These are phyloP conservation scores for Cassiopea andromeda DNA, from an alignment of 30 jellyfish, hydroid and myxozoan genomes.

Conservation along the genomic window DNA sequence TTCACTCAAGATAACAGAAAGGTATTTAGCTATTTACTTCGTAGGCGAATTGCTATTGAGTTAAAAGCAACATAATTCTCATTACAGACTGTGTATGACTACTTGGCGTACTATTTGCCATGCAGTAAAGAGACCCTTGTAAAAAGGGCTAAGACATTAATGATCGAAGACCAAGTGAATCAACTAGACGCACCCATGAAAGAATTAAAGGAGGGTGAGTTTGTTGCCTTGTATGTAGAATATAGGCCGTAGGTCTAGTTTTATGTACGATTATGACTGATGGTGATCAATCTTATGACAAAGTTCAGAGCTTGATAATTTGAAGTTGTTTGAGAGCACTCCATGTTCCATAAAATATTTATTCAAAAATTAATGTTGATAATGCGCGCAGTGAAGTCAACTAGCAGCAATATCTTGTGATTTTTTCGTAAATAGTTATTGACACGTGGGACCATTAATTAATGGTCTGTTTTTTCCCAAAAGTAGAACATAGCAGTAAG, in stretches of 20 bases:
- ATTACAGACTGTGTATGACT: conserved; percentile 82
- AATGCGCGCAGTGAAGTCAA: too few species aligned
- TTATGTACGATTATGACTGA: not conserved
- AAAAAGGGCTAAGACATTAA: conserved; percentile 84
- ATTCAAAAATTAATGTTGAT: too few species aligned
- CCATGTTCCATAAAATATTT: too few species aligned
- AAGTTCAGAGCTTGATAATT: too few species aligned
- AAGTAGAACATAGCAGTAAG: too few species aligned
- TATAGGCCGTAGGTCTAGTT: not conserved
- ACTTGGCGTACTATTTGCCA: conserved; percentile 86
- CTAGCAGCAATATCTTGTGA: too few species aligned
- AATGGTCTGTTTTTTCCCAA: too few species aligned
- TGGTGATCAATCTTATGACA: not conserved
- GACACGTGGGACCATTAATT: too few species aligned
- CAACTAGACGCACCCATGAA: conserved; percentile 89
- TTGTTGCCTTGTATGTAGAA: not conserved
- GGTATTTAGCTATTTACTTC: too few species aligned
- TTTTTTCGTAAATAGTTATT: too few species aligned
- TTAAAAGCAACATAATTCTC: not conserved
- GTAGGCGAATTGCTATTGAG: not conserved
- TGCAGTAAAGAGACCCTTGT: conserved; percentile 94
- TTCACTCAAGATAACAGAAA: too few species aligned
- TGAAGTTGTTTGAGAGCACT: too few species aligned
- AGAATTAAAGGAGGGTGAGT: conserved; percentile 79
- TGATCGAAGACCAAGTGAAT: conserved; percentile 85